Conservation (phyloP, 2,797 vertebrate genomes). For the Poeciliopsis infans region DNA sequence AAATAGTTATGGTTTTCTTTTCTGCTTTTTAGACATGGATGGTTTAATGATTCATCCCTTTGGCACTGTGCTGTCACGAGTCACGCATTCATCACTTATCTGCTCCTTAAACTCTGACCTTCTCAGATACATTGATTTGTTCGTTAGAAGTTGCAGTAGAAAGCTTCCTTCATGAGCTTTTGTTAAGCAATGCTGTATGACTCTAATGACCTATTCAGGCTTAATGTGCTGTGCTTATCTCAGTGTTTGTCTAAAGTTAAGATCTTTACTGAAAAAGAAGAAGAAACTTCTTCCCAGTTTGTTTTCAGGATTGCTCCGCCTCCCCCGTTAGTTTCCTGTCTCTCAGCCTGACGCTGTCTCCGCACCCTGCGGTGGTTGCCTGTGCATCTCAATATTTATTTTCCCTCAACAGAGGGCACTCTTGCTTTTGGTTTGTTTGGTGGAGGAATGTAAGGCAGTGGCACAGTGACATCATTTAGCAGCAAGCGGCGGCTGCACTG, state of each 20-base stretch:
- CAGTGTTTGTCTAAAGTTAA: not conserved
- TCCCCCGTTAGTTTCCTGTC: slow-evolving; percentile 52
- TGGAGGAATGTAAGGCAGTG: slow-evolving; percentile 64
- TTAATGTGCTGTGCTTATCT: not conserved
- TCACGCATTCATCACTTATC: not conserved
- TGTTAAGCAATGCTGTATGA: not conserved
- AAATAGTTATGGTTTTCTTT: not conserved
- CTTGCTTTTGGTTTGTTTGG: slow-evolving; percentile 36
- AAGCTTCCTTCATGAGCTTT: not conserved
- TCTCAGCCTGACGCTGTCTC: not conserved
- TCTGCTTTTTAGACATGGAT: not conserved
- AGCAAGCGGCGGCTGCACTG: slow-evolving; percentile 39
- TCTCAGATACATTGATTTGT: not conserved
- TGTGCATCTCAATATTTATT: not conserved
- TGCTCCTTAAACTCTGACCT: not conserved
- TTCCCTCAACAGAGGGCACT: slow-evolving; percentile 64
- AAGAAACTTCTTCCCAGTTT: not conserved
- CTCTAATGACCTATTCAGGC: not conserved
- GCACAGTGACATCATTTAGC: slow-evolving; percentile 72
- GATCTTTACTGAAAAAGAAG: not conserved
- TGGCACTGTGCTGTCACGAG: not conserved
- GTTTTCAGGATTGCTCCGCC: slow-evolving; percentile 38
- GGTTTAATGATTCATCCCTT: not conserved
- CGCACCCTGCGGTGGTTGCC: slow-evolving; percentile 28
- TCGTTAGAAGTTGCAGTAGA: not conserved